Conservation (phyloP, 2,888 invertebrate genomes). For the Silvanus unidentatus region DNA sequence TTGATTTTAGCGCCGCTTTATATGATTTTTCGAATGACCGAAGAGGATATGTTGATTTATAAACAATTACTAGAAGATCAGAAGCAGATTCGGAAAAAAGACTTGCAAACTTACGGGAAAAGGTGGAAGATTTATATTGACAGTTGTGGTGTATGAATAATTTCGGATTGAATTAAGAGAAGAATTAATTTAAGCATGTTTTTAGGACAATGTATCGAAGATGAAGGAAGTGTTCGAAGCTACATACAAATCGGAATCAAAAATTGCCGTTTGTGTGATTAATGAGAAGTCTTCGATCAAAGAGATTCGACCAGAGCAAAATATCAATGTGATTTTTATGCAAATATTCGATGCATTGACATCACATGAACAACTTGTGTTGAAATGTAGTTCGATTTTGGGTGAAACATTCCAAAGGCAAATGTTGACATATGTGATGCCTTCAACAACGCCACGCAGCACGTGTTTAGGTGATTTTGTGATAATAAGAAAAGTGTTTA, state of each 20-base stretch:
- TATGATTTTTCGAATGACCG: constrained; percentile 33
- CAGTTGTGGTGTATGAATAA: constrained; percentile 45
- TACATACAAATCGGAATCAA: constrained; percentile 16
- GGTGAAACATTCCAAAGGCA: constrained; percentile 58
- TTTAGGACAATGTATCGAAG: neutral
- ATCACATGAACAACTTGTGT: constrained; percentile 57
- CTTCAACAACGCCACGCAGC: constrained; percentile 14
- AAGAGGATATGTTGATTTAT: constrained; percentile 25
- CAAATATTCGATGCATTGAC: constrained; percentile 60
- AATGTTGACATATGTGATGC: constrained; percentile 54
- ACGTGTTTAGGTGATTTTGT: no score
- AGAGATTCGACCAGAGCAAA: constrained; percentile 34
- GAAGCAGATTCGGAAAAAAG: constrained; percentile 15
- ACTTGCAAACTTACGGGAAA: constrained; percentile 23
- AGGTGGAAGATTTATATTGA: constrained; percentile 49
- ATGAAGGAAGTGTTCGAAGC: neutral
- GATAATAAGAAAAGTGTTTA: no score
- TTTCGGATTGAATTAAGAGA: no score
- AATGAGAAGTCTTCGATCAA: constrained; percentile 47
- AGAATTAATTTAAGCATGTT: no score
- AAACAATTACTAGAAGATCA: constrained; percentile 28
- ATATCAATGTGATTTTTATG: constrained; percentile 55
- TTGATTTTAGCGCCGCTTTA: constrained; percentile 37
- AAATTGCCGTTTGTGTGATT: constrained; percentile 49
- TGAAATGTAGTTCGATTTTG: constrained; percentile 60